Evolutionary conservation across 2,797 vertebrate genomes (phyloP).

Genomic region (Myotis findleyi): DNA sequence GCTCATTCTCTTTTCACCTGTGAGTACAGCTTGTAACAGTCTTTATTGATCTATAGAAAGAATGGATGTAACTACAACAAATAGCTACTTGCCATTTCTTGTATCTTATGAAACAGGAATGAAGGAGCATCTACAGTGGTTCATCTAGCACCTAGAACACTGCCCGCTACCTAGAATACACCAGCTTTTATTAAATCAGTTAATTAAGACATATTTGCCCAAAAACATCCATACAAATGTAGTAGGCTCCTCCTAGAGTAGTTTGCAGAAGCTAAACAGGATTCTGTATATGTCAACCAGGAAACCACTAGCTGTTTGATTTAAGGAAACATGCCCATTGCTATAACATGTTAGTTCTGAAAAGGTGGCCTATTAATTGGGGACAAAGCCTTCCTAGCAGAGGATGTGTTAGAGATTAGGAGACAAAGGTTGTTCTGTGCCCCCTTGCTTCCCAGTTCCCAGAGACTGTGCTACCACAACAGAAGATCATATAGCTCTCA

Average conservation of each 20-base stretch:
- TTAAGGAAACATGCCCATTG: neutral
- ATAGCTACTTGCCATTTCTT: slow-evolving; percentile 44
- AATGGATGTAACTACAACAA: slow-evolving; percentile 66
- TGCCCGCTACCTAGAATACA: neutral
- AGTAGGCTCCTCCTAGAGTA: neutral
- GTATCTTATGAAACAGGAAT: neutral
- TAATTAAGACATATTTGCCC: neutral
- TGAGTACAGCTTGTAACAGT: slow-evolving; percentile 66
- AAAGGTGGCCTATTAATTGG: neutral
- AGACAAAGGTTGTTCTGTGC: neutral
- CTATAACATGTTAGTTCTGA: neutral
- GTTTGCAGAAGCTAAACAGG: neutral
- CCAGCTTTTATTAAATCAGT: neutral
- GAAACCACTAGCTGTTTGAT: neutral
- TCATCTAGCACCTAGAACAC: neutral
- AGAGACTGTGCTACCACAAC: neutral
- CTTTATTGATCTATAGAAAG: slow-evolving; percentile 80
- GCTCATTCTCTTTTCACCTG: slow-evolving; percentile 71
- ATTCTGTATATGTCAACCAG: neutral
- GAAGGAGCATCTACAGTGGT: neutral
- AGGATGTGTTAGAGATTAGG: neutral
- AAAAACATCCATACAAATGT: neutral
- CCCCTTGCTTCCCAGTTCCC: neutral
- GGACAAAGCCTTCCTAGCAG: neutral
- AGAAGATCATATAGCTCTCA: neutral